These are phyloP conservation scores for Esperia sulphurella DNA, from an alignment of 2,888 invertebrate species.

Conservation along the genomic window DNA sequence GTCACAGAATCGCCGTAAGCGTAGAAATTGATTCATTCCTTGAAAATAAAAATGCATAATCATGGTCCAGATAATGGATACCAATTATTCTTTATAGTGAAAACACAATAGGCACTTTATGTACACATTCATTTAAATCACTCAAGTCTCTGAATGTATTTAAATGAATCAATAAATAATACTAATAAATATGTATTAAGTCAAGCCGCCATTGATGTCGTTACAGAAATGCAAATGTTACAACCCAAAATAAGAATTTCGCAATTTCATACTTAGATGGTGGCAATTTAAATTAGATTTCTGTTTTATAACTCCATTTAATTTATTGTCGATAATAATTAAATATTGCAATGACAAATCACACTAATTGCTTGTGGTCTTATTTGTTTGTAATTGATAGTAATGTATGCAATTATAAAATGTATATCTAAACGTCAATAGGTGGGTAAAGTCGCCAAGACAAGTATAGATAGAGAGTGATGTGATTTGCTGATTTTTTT, in stretches of 20 bases:
- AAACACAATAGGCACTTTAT: conserved; percentile 57
- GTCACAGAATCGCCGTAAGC: conserved; percentile 36
- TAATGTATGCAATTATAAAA: too few relatives aligned
- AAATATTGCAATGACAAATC: neutral
- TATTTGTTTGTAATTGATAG: neutral
- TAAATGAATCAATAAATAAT: conserved; percentile 65
- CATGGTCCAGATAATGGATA: conserved; percentile 43
- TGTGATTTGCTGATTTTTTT: too few relatives aligned
- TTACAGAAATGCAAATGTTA: conserved; percentile 58
- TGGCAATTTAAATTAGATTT: conserved; percentile 11
- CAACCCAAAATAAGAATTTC: conserved; percentile 46
- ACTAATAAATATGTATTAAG: conserved; percentile 65
- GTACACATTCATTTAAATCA: conserved; percentile 56
- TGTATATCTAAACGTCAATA: too few relatives aligned
- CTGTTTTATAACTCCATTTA: conserved; percentile 9
- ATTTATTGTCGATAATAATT: conserved; percentile 7
- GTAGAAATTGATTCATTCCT: conserved; percentile 49
- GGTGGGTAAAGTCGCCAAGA: too few relatives aligned
- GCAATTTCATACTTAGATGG: conserved; percentile 32
- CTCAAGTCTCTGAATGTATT: conserved; percentile 51
- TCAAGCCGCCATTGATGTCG: conserved; percentile 46
- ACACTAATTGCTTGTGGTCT: neutral
- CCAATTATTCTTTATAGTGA: conserved; percentile 48
- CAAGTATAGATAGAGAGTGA: too few relatives aligned
- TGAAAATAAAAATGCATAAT: conserved; percentile 45